phyloP scores from a whole-genome alignment of 2,888 invertebrate species.

The Serripes groenlandicus region DNA sequence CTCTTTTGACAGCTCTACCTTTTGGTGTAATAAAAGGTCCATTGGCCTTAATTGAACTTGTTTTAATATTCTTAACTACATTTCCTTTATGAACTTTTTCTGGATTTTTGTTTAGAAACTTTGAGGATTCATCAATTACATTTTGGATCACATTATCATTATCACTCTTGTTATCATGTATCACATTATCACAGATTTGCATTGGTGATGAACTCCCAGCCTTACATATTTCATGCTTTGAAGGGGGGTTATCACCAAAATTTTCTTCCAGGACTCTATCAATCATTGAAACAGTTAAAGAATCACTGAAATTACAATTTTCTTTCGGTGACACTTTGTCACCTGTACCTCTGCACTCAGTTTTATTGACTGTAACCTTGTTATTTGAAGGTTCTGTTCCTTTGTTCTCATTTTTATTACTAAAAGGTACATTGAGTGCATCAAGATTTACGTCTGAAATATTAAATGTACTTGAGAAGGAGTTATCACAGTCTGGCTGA shows the following conservation, averaged over 20 bases:
- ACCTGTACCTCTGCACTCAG: neutral
- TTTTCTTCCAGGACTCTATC: slow-evolving; percentile 70
- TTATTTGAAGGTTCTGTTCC: neutral
- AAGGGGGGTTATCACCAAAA: neutral
- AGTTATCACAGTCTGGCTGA: slow-evolving; percentile 70
- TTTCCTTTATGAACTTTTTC: neutral
- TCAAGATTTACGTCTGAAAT: slow-evolving; percentile 7
- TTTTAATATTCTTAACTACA: neutral
- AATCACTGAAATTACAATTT: slow-evolving; percentile 70
- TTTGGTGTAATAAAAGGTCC: slow-evolving; percentile 51
- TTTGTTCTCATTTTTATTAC: neutral
- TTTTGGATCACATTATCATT: no score
- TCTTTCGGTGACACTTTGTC: neutral
- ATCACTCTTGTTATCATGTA: neutral
- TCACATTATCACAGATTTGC: slow-evolving; percentile 45
- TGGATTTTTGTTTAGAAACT: neutral
- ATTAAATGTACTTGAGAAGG: slow-evolving; percentile 69
- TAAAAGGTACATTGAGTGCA: neutral
- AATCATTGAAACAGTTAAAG: slow-evolving; percentile 79
- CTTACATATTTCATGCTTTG: slow-evolving; percentile 12
- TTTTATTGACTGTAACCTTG: neutral
- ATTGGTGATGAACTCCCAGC: slow-evolving; percentile 13
- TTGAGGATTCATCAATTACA: no score
- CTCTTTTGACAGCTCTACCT: slow-evolving; percentile 41
- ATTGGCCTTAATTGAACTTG: neutral